Evolutionary conservation across 2,113 vertebrate genomes (phyloP), one percentile per base, ranked within the genome.

Genomic region (Dicentrarchus labrax): DNA sequence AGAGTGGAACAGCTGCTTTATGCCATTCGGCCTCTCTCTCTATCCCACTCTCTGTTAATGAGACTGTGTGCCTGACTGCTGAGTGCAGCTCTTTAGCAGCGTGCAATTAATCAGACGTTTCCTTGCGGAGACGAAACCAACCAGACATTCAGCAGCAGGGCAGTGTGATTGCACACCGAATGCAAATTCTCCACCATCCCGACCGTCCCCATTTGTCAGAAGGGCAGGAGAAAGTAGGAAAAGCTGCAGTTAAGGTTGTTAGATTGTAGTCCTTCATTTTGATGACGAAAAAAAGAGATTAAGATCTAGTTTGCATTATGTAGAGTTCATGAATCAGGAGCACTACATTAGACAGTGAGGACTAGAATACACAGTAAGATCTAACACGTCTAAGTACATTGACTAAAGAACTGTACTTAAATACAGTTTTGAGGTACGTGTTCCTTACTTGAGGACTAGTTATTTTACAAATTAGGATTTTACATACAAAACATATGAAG

Each of bases 51-150:
- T 85, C 74, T 86, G 80, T 92, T 95, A 93, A 94, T 93, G 89
- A 94, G 90, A 72, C 91, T 36, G 82, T 84, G 77, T 88, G 86
- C 84, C 89, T 83, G 84, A 89, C 90, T 92, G 90, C 93, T 89
- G 91, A 93, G 85, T 80, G 90, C 77, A 78, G 89, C 83, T 92
- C 89, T 94, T 94, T 91, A 94, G 89, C 91, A 56, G 85, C 60
- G 68, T 76, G 82, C 90, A 92, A 94, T 95, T 95, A 94, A 95
- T 94, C 93, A 92, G 90, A 91, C 78, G 73, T 92, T 94, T 93
- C 92, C 87, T 90, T 60, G 87, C 78, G 12, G 87, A 91, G 88
- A 92, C 66, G 76, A 91, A 93, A 84, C 84, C 78, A 80, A 89
- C 50, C 75, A 92, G 91, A 91, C 88, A 74, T 88, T 73, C 81